Conservation (phyloP, 2,888 invertebrate genomes). For the Trissolcus japonicus region DNA sequence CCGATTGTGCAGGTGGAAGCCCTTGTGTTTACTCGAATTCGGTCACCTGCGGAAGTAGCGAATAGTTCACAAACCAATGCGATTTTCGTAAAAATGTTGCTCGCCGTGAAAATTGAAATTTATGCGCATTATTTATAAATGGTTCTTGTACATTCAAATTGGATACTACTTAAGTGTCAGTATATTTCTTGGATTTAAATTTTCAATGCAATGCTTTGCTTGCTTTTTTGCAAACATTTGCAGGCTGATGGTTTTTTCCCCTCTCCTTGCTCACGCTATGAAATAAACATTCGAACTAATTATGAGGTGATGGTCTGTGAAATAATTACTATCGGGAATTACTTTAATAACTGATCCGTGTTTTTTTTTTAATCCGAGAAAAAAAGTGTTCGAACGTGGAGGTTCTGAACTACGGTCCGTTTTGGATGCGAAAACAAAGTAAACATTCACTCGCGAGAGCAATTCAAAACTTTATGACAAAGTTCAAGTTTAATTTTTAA, state of each 20-base stretch:
- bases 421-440: conserved; percentile 52
- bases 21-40: conserved; percentile 10
- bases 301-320: conserved; percentile 14
- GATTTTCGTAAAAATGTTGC: conserved; percentile 42
- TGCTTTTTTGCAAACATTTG: conserved; percentile 2
- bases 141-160: conserved; percentile 49
- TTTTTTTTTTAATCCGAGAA: conserved; percentile 10
- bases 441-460: conserved; percentile 53
- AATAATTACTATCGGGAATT: conserved; percentile 1
- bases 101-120: conserved; percentile 46
- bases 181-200: conserved; percentile 40
- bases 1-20: conserved; percentile 23
- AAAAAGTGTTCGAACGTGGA: conserved; percentile 36
- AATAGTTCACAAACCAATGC: conserved; percentile 39
- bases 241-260: not conserved
- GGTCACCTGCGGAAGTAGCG: conserved; percentile 11
- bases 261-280: conserved; percentile 1
- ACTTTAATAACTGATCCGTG: conserved; percentile 16
- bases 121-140: conserved; percentile 53
- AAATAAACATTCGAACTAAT: conserved; percentile 11
- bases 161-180: conserved; percentile 28
- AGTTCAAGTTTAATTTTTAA: conserved; percentile 53
- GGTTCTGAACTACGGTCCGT: conserved; percentile 44
- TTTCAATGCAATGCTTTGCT: conserved; percentile 20
- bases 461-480: conserved; percentile 51